Base-by-base conservation (phyloP, 37 sponge, comb jelly and placozoan genomes). In the Spongilla lacustris region DNA sequence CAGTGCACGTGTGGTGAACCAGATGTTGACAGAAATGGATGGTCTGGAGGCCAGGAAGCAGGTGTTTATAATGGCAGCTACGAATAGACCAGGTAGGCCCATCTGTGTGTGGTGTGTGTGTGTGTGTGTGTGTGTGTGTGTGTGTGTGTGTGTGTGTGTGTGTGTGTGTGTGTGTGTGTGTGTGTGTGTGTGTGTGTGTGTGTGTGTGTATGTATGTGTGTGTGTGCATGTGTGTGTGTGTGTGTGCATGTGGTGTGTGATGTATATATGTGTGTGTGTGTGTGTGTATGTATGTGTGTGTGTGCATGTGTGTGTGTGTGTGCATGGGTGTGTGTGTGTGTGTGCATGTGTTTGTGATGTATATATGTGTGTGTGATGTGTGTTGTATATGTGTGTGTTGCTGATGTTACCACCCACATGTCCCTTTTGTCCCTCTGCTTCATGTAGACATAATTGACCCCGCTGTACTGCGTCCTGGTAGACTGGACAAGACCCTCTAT, bases 11-110 rank as follows among this genome's bases (percentile, higher is more conserved):
- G 96, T 99, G 21, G 99, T 99, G 23, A 99, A 99, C 82, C 97
- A 97, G 84, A 77, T 99, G 76, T 78, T 99, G 30, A 99, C 99
- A 27, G 99, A 99, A 80, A 97, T 99, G 99, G 99, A 99, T 79
- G 99, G 99, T 4, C 48, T 97, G 83, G 90, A 89, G 48, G 67
- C 89, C n/a, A 84, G 98, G 76, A 95, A 88, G 75, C 94, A 95
- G 49, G 99, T 99, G 46, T 97, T 97, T 85, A 84, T 99, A 37
- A 95, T 99, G 85, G 97, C 86, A 19, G 97, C 99, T 29, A 99
- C 99, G 5, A 99, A 99, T 76, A 79, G 97, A 73, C 94, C 98
- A 77, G 97, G 97, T 91, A 22, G 19, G 78, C 41, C 33, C 46
- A 31, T 23, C 29, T 78, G 50, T 29, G 50, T 33, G 50, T 29